These are phyloP conservation scores for Trigoniulus corallinus DNA, from an alignment of 1,140 invertebrate species.

Conservation along the genomic window DNA sequence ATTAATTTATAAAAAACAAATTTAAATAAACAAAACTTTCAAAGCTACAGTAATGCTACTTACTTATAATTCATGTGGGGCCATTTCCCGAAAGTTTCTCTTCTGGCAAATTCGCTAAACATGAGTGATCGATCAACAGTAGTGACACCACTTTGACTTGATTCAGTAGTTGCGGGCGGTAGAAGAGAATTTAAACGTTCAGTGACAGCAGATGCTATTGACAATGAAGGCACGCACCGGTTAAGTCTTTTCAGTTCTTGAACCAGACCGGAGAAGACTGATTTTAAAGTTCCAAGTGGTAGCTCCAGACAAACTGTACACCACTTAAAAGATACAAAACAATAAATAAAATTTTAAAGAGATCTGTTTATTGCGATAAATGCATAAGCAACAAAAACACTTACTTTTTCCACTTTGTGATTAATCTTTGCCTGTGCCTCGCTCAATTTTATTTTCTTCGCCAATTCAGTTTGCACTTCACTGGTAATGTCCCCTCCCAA, in stretches of 20 bases:
- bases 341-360: neutral
- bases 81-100: slow-evolving; percentile 81
- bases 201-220: slow-evolving; percentile 71
- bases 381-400: neutral
- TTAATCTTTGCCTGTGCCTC: slow-evolving; percentile 55
- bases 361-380: too few relatives aligned
- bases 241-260: slow-evolving; percentile 63
- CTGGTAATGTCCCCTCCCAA: slow-evolving; percentile 51
- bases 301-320: slow-evolving; percentile 68
- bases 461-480: slow-evolving; percentile 59
- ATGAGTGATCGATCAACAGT: slow-evolving; percentile 49
- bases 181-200: slow-evolving; percentile 65
- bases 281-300: slow-evolving; percentile 53
- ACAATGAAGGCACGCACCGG: slow-evolving; percentile 60
- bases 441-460: slow-evolving; percentile 47
- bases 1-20: neutral
- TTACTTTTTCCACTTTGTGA: slow-evolving; percentile 43
- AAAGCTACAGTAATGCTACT: slow-evolving; percentile 12
- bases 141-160: slow-evolving; percentile 23
- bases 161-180: slow-evolving; percentile 17
- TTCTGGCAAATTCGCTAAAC: slow-evolving; percentile 75
- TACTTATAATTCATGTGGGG: slow-evolving; percentile 94
- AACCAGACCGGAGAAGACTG: slow-evolving; percentile 57
- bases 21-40: neutral
- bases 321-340: slow-evolving; percentile 43